phyloP scores from a whole-genome alignment of 2,113 vertebrate species.

The Rhegmatorhina hoffmannsi region DNA sequence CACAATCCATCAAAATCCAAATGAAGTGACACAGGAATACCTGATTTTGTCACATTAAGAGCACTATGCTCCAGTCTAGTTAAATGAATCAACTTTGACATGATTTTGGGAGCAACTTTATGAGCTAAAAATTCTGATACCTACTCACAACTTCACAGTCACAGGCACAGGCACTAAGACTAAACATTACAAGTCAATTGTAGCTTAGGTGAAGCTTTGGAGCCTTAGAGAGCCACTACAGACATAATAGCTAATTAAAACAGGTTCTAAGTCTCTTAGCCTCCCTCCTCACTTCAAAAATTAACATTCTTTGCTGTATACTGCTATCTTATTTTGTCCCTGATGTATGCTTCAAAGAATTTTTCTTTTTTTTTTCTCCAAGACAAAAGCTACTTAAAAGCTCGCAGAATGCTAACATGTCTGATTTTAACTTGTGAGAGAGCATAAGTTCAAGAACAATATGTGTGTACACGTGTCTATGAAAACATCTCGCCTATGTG shows the following conservation, averaged over 20 bases:
- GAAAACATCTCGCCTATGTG: not conserved
- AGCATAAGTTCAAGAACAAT: not conserved
- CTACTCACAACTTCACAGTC: not conserved
- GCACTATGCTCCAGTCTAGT: not conserved
- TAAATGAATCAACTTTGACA: not conserved
- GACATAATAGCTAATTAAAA: not conserved
- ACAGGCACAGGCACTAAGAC: not conserved
- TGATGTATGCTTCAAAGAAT: not conserved
- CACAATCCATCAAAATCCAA: not conserved
- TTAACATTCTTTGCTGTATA: not conserved
- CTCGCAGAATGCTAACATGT: not conserved
- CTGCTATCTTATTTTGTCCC: not conserved
- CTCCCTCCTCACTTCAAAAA: not conserved
- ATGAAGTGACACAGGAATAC: not conserved
- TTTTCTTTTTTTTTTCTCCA: not conserved
- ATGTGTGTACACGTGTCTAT: rapidly evolving
- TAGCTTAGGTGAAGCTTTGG: not conserved
- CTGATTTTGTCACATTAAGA: not conserved
- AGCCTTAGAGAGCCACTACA: not conserved
- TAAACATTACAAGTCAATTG: not conserved
- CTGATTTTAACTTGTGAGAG: not conserved
- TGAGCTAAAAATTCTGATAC: not conserved
- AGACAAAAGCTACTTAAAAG: not conserved
- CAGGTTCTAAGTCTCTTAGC: not conserved
- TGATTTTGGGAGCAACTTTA: not conserved